Conservation (phyloP, 2,888 invertebrate genomes). For the Drosophila aldrichi region DNA sequence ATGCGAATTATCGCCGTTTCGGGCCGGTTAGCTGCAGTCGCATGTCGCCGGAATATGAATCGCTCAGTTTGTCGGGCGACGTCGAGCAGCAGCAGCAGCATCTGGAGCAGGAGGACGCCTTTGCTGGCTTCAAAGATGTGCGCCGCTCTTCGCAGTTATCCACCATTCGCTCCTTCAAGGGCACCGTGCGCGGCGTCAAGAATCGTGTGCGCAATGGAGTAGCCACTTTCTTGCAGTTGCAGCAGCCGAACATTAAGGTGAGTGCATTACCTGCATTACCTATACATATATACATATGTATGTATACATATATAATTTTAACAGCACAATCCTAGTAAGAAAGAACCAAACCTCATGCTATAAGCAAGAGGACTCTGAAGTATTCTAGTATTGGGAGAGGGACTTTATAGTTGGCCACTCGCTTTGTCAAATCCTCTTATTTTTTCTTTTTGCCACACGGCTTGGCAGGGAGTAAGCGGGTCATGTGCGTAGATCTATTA, state of each 20-base stretch:
- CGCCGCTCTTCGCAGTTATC: constrained; percentile 88
- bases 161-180: constrained; percentile 95
- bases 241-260: constrained; percentile 91
- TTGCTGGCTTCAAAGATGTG: constrained; percentile 92
- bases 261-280: too few relatives aligned
- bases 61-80: constrained; percentile 3
- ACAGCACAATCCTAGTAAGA: too few relatives aligned
- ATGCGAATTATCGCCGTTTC: constrained; percentile 79
- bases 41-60: constrained; percentile 28
- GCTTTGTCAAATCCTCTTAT: too few relatives aligned
- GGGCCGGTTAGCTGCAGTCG: constrained; percentile 27
- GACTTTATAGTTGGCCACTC: too few relatives aligned
- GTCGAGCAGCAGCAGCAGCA: constrained; percentile 1
- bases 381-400: too few relatives aligned
- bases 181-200: constrained; percentile 97
- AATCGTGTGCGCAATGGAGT: constrained; percentile 97
- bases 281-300: neutral
- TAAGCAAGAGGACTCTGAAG: too few relatives aligned
- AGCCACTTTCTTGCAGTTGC: constrained; percentile 95
- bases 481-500: too few relatives aligned
- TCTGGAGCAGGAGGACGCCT: constrained; percentile 87
- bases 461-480: too few relatives aligned
- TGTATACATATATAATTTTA: neutral
- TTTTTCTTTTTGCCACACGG: too few relatives aligned
- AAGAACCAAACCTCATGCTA: too few relatives aligned